Percentiles rank a stretch among this genome's conserved stretches.
Conservation (phyloP, 2,888 invertebrate genomes). For the Hecatera dysodea region DNA sequence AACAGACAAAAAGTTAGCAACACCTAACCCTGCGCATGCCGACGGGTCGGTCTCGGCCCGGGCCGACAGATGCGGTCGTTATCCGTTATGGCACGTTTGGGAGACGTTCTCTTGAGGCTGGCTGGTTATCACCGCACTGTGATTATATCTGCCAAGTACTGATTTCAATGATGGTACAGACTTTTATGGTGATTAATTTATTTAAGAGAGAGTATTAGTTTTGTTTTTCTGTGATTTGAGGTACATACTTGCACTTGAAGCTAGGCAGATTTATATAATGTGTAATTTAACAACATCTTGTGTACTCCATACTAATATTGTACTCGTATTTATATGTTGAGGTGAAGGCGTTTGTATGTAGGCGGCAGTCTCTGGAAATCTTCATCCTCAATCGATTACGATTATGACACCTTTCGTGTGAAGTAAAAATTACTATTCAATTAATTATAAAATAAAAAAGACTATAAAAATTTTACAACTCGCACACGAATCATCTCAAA, state of each 20-base stretch:
- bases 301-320: not conserved
- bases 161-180: conserved; percentile 59
- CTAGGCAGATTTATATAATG: too few species aligned
- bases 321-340: not conserved
- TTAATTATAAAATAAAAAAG: not conserved
- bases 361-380: not conserved
- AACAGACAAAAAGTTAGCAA: conserved; percentile 1
- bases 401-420: not conserved
- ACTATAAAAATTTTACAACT: not conserved
- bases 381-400: not conserved
- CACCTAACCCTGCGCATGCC: conserved; percentile 51
- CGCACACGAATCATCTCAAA: conserved; percentile 5
- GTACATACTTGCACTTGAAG: too few species aligned
- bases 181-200: conserved; percentile 57
- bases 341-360: not conserved
- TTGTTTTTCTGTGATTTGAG: not conserved
- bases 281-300: not conserved
- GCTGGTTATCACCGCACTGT: conserved; percentile 59
- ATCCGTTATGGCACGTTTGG: conserved; percentile 81
- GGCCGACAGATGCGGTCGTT: conserved; percentile 85
- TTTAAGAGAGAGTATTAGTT: conserved; percentile 14
- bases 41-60: conserved; percentile 53
- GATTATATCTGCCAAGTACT: conserved; percentile 62
- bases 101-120: conserved; percentile 76
- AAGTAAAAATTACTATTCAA: not conserved